phyloP scores from a whole-genome alignment of 2,113 vertebrate species.

The Charadrius vociferus region DNA sequence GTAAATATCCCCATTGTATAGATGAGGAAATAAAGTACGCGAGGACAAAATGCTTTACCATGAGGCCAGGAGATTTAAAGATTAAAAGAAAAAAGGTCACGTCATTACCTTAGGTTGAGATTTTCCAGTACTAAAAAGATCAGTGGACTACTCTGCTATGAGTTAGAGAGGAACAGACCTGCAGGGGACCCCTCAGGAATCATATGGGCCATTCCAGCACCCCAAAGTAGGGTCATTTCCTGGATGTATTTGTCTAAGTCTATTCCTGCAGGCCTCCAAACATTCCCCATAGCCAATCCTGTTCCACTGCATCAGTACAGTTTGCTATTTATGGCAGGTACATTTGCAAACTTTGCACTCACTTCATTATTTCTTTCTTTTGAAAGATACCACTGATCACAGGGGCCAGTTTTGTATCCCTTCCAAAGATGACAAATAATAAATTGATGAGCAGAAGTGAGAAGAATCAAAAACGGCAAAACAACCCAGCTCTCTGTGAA shows the following conservation, averaged over 20 bases:
- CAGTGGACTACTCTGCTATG: not conserved
- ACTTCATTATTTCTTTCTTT: not conserved
- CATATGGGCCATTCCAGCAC: not conserved
- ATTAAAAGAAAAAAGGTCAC: not conserved
- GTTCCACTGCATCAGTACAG: not conserved
- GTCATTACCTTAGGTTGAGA: not conserved
- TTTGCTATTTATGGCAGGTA: not conserved
- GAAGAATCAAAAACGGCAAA: not conserved
- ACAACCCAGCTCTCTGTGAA: not conserved
- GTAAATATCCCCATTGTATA: not conserved
- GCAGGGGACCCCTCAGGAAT: not conserved
- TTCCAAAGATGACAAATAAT: not conserved
- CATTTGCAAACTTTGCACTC: not conserved
- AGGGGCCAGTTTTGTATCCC: not conserved
- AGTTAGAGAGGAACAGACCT: not conserved
- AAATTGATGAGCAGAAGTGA: not conserved
- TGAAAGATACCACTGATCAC: not conserved
- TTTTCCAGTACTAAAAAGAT: not conserved
- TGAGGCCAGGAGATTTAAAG: not conserved
- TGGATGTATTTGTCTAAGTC: not conserved
- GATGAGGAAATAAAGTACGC: not conserved
- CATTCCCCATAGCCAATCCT: not conserved
- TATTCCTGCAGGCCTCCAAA: not conserved
- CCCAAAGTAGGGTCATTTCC: not conserved
- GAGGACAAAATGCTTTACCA: not conserved